Base-by-base conservation (phyloP, 2,113 vertebrate species). In the Glaucomys volans region DNA sequence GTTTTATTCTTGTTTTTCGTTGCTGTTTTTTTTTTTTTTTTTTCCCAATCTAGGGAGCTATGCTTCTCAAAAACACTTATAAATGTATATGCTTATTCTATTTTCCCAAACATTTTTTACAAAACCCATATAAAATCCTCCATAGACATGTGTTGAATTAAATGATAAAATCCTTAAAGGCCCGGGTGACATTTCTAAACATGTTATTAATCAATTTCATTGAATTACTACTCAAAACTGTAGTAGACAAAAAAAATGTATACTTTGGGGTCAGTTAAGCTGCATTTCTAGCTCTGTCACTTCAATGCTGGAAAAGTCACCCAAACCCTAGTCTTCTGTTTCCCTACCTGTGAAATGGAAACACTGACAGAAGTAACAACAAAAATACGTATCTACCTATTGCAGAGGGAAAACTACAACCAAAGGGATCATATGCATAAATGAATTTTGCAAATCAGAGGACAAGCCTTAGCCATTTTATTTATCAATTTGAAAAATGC, bases 31-130 rank as follows among this genome's bases (percentile, higher is more conserved):
- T 30, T 81, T 26, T 64, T 76, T 87, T 74, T 30, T 81, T 26
- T 64, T 76, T 87, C 69, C 69, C 76, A 72, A 66, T 54, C 90
- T 44, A 67, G 74, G 22, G 32, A 90, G 32, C 71, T 44, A 26
- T 16, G 52, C 8, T 91, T 50, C 50, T 96, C 76, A 67, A 89
- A 11, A 57, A 69, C 37, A 76, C 13, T 16, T 50, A 62, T 0
- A 37, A 40, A 35, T 12, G 32, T 22, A 8, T 26, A 35, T 42
- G 44, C 74, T 87, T 86, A 62, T 83, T 77, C 32, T 50, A 44
- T 76, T 91, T 87, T 57, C 37, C 13, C 82, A 95, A 93, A 44
- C 10, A 94, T 26, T 26, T 85, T 94, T 71, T 67, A 92, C 5
- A 77, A 76, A 50, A 35, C 28, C 59, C 8, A 44, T 40, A 18